These are phyloP conservation scores for Antennarius striatus DNA, from an alignment of 2,113 vertebrate species.

Conservation along the genomic window DNA sequence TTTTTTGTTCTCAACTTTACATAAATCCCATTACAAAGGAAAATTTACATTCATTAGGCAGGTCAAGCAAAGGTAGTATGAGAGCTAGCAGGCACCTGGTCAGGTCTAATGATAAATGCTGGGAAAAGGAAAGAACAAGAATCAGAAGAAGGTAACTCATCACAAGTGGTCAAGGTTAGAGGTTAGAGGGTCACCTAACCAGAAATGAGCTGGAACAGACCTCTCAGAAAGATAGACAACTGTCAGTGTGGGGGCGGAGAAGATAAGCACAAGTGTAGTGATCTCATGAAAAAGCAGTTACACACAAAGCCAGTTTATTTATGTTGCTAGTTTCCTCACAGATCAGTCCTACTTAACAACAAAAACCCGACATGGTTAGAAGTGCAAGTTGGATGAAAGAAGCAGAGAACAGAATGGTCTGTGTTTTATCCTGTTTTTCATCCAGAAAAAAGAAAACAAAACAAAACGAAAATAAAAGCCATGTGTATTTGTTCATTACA, in stretches of 20 bases:
- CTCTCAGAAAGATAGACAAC: slow-evolving; percentile 5
- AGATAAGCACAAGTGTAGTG: background rate
- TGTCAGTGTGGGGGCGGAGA: slow-evolving; percentile 2
- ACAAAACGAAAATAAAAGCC: background rate
- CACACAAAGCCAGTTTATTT: background rate
- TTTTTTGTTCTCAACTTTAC: slow-evolving; percentile 43
- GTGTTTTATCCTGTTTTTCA: background rate
- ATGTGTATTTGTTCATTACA: background rate
- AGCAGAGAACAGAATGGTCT: background rate
- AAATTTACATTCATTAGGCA: slow-evolving; percentile 67
- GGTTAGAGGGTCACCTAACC: slow-evolving; percentile 14
- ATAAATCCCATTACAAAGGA: slow-evolving; percentile 65
- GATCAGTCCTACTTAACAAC: background rate
- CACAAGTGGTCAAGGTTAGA: background rate
- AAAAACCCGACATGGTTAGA: background rate
- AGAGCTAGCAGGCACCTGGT: slow-evolving; percentile 17
- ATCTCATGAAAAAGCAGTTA: background rate
- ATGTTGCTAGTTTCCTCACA: slow-evolving; percentile 10
- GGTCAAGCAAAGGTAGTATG: slow-evolving; percentile 30
- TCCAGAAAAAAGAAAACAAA: slow-evolving; percentile 13
- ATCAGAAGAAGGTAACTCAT: slow-evolving; percentile 26
- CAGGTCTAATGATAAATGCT: slow-evolving; percentile 20
- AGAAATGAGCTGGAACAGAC: slow-evolving; percentile 1
- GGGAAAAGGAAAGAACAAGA: background rate
- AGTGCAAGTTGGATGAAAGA: slow-evolving; percentile 1